Conservation (phyloP, 2,113 vertebrate genomes). For the Calidris pygmaea region DNA sequence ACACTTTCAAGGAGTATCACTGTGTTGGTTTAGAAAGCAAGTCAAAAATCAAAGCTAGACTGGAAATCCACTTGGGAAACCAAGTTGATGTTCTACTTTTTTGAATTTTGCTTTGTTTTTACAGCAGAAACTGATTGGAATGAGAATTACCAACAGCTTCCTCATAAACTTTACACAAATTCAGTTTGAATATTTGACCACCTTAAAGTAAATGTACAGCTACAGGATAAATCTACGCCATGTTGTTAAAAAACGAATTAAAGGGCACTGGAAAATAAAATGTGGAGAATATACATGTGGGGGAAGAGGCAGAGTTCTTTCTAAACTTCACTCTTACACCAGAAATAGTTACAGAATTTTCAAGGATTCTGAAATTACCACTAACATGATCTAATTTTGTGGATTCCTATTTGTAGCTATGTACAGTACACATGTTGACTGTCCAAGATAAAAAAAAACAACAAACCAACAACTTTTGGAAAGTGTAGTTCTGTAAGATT, state of each 20-base stretch:
- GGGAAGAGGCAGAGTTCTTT: not conserved
- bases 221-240: not conserved
- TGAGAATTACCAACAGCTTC: not conserved
- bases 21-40: constrained; percentile 32
- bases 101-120: not conserved
- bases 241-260: not conserved
- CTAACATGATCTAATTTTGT: not conserved
- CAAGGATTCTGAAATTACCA: not conserved
- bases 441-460: not conserved
- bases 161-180: not conserved
- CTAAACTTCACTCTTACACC: not conserved
- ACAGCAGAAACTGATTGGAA: not conserved
- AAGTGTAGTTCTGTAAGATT: not conserved
- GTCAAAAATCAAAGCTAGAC: not conserved
- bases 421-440: not conserved
- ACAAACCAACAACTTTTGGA: not conserved
- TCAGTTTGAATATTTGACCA: not conserved
- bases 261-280: not conserved
- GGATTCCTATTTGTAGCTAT: not conserved
- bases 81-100: not conserved
- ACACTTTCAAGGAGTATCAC: not conserved
- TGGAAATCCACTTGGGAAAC: not conserved
- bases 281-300: not conserved
- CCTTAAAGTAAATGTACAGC: not conserved
- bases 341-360: not conserved